Conservation (phyloP, 1,140 invertebrate species). For the Chlorops oryzae region DNA sequence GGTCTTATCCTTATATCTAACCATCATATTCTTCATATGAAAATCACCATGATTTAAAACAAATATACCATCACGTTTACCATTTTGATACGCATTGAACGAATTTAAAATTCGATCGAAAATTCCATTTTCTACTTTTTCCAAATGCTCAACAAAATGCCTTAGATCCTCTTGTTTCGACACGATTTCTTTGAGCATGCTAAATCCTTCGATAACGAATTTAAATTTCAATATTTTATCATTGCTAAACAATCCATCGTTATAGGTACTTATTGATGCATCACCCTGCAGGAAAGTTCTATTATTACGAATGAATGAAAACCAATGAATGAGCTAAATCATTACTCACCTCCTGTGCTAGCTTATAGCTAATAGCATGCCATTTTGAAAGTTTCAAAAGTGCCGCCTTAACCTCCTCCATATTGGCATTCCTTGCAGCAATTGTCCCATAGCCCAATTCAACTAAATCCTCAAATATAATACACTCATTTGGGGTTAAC, state of each 20-base stretch:
- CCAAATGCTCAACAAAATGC: constrained; percentile 1
- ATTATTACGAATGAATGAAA: no score
- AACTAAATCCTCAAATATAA: constrained; percentile 28
- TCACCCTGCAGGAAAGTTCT: no score
- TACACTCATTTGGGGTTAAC: constrained; percentile 17
- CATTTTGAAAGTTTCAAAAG: constrained; percentile 28
- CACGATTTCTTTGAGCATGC: background rate
- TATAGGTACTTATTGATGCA: no score
- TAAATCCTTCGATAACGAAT: background rate
- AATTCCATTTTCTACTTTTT: constrained; percentile 4
- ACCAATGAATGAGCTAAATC: no score
- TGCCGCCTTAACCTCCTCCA: constrained; percentile 15
- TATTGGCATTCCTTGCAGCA: constrained; percentile 9
- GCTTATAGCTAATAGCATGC: constrained; percentile 33
- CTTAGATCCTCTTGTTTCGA: background rate
- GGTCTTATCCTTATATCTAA: background rate
- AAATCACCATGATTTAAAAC: constrained; percentile 13
- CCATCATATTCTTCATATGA: constrained; percentile 12
- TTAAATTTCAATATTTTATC: background rate
- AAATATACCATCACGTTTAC: background rate
- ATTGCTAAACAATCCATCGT: no score
- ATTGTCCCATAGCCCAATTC: constrained; percentile 21
- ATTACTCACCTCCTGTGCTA: constrained; percentile 19
- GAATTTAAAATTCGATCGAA: background rate
- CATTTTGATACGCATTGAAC: background rate